A percentile compares a stretch with the other conserved stretches of the same genome.
Evolutionary conservation across 2,888 invertebrate genomes (phyloP).

Genomic region (Piscicola geometra): DNA sequence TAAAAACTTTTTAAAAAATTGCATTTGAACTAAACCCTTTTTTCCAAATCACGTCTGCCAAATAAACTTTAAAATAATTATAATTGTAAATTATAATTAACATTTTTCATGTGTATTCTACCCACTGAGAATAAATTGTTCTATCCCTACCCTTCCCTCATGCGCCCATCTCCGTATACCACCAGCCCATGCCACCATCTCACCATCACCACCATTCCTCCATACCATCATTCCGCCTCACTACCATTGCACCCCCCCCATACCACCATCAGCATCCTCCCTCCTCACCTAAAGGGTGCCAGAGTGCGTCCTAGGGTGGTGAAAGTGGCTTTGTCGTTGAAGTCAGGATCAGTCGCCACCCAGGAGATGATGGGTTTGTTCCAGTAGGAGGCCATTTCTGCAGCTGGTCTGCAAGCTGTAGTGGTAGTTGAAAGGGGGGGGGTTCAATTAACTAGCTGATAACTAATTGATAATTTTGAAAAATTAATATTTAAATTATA

Average conservation of each 20-base stretch:
- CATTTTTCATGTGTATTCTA: too few species aligned
- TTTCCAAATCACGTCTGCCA: too few species aligned
- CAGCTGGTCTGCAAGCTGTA: conserved; percentile 43
- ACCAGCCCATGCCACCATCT: too few species aligned
- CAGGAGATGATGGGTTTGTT: conserved; percentile 46
- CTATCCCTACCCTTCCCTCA: too few species aligned
- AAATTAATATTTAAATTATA: not conserved
- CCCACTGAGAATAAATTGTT: too few species aligned
- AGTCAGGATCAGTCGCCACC: conserved; percentile 44
- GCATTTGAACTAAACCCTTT: too few species aligned
- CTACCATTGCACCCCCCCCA: not conserved
- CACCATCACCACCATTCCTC: too few species aligned
- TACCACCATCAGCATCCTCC: conserved; percentile 38
- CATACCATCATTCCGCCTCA: too few species aligned
- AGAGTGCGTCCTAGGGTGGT: conserved; percentile 43
- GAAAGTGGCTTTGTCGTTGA: conserved; percentile 41
- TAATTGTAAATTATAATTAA: too few species aligned
- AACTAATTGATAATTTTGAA: not conserved
- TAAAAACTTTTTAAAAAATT: too few species aligned
- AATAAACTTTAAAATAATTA: too few species aligned
- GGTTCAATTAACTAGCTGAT: not conserved
- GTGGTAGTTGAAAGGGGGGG: not conserved
- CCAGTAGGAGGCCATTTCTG: conserved; percentile 45
- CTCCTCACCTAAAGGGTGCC: conserved; percentile 42
- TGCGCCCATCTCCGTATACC: too few species aligned